Percentiles rank a stretch among this genome's conserved stretches.
phyloP scores from a whole-genome alignment of 2,797 vertebrate species.

The Bovichtus variegatus region DNA sequence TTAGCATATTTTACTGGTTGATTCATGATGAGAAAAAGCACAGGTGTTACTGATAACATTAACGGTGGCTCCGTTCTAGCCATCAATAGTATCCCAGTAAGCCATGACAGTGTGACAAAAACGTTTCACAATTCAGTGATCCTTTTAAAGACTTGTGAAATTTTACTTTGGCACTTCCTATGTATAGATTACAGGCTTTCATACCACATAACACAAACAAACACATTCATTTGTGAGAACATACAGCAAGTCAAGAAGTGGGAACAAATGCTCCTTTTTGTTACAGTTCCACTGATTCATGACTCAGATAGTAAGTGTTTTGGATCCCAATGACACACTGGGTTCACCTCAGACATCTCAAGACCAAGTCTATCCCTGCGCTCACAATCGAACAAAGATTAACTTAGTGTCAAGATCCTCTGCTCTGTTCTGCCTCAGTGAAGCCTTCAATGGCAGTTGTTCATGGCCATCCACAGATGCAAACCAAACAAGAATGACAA shows the following conservation, averaged over 20 bases:
- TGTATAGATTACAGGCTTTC: slow-evolving; percentile 2
- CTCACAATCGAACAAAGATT: slow-evolving; percentile 25
- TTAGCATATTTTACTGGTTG: neutral
- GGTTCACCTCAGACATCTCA: slow-evolving; percentile 11
- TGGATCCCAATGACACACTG: slow-evolving; percentile 7
- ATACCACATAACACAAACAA: neutral
- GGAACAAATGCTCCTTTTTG: neutral
- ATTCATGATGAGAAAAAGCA: neutral
- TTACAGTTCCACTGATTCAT: neutral
- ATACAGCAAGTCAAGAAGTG: neutral
- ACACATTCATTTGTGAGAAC: neutral
- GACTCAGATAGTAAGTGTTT: neutral
- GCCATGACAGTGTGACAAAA: neutral
- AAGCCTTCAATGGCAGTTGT: slow-evolving; percentile 14
- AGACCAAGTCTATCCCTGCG: slow-evolving; percentile 23
- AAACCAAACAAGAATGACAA: slow-evolving; percentile 36
- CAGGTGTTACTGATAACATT: neutral
- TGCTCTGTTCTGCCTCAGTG: slow-evolving; percentile 21
- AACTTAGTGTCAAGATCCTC: slow-evolving; percentile 31
- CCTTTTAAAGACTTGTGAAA: neutral
- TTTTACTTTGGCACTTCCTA: neutral
- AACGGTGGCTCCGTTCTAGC: neutral
- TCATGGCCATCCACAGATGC: slow-evolving; percentile 18
- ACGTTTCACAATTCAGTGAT: neutral
- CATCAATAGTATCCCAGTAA: too few species aligned